These are phyloP conservation scores for Cyprinella venusta DNA, from an alignment of 2,797 vertebrate species.

Conservation along the genomic window DNA sequence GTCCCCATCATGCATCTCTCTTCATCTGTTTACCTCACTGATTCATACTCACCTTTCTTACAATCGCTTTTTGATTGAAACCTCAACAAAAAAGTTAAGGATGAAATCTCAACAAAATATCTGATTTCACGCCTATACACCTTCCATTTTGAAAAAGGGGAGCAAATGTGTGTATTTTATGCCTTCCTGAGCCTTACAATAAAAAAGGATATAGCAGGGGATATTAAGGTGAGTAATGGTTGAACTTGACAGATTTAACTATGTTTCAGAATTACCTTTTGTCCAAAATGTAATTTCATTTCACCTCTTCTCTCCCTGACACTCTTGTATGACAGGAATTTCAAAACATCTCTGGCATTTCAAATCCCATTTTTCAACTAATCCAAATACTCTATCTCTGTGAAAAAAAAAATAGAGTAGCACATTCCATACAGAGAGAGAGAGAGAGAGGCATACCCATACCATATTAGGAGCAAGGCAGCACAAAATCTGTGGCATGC, in stretches of 20 bases:
- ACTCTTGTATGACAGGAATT: neutral
- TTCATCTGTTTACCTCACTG: conserved; percentile 16
- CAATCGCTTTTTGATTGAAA: conserved; percentile 29
- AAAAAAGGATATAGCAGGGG: neutral
- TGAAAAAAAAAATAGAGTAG: neutral
- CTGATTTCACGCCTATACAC: neutral
- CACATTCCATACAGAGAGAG: conserved; percentile 16
- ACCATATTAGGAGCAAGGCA: conserved; percentile 31
- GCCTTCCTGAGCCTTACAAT: conserved; percentile 9
- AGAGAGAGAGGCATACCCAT: neutral
- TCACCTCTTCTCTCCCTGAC: neutral
- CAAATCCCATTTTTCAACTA: neutral
- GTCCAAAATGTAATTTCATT: neutral
- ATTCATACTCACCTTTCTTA: neutral
- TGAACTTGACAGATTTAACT: neutral
- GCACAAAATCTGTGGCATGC: neutral
- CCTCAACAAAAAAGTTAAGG: neutral
- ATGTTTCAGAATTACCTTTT: neutral
- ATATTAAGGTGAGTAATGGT: neutral
- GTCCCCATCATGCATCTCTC: conserved; percentile 22
- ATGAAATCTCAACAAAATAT: conserved; percentile 25
- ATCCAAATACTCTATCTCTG: conserved; percentile 28
- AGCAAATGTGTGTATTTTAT: neutral
- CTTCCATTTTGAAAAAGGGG: neutral
- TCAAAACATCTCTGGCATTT: conserved; percentile 6